These are phyloP conservation scores for Meleagris gallopavo DNA, from an alignment of 2,113 vertebrate species.

Conservation along the genomic window DNA sequence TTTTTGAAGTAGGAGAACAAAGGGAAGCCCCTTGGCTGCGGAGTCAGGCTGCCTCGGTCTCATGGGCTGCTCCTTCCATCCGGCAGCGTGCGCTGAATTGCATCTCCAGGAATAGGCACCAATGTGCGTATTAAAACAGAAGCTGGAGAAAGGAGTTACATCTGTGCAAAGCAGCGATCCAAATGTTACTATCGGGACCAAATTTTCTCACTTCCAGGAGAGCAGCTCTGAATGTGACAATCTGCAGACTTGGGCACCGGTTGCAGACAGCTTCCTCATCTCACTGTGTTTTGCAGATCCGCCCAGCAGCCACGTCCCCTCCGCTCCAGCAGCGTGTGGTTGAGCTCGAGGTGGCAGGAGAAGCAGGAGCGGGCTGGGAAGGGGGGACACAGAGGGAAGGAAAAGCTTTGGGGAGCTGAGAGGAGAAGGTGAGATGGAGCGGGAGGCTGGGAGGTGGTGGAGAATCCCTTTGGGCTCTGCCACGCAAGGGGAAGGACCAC, in stretches of 20 bases:
- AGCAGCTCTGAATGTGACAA: slow-evolving; percentile 62
- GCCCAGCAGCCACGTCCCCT: neutral
- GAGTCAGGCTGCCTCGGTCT: neutral
- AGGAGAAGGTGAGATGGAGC: neutral
- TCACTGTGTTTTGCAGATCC: neutral
- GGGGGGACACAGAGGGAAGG: neutral
- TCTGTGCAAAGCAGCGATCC: slow-evolving; percentile 58
- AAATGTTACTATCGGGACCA: slow-evolving; percentile 65
- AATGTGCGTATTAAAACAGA: slow-evolving; percentile 34
- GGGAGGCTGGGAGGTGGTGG: neutral
- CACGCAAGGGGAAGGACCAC: neutral
- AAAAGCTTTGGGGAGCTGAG: neutral
- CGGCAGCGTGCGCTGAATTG: neutral
- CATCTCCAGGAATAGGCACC: slow-evolving; percentile 61
- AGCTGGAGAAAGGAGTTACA: slow-evolving; percentile 55
- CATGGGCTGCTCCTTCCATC: neutral
- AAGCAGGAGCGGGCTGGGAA: neutral
- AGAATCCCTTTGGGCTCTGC: neutral
- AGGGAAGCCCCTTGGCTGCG: neutral
- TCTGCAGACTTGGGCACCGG: slow-evolving; percentile 51
- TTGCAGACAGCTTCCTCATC: slow-evolving; percentile 54
- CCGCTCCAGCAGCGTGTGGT: neutral
- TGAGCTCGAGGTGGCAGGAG: neutral
- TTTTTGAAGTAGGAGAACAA: neutral
- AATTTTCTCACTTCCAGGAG: slow-evolving; percentile 68